Conservation (phyloP, 1,140 invertebrate genomes). For the Heterodera carotae region DNA sequence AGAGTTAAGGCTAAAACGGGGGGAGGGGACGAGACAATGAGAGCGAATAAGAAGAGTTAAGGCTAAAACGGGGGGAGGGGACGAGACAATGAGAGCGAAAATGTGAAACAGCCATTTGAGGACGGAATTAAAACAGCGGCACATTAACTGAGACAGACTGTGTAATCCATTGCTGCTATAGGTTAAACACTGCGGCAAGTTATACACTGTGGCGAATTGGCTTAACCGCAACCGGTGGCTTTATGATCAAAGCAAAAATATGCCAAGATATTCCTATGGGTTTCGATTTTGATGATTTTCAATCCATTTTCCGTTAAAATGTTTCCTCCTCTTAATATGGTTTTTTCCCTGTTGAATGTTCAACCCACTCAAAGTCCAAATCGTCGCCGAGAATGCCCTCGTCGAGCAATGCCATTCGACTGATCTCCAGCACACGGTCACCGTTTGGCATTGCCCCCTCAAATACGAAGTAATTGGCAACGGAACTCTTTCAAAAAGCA, state of each 20-base stretch:
- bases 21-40: neutral
- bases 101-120: no score
- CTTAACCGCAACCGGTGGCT: no score
- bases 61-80: slow-evolving; percentile 23
- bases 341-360: neutral
- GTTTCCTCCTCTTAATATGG: neutral
- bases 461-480: slow-evolving; percentile 55
- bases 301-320: neutral
- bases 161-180: no score
- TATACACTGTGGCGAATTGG: no score
- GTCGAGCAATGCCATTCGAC: slow-evolving; percentile 50
- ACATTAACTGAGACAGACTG: no score
- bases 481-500: neutral
- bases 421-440: slow-evolving; percentile 54
- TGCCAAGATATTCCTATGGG: no score
- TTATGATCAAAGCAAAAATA: no score
- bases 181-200: no score
- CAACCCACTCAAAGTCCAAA: slow-evolving; percentile 57
- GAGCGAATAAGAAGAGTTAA: neutral
- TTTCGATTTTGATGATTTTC: no score
- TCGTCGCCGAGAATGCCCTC: slow-evolving; percentile 58
- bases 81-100: neutral
- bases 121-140: no score
- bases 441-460: slow-evolving; percentile 56
- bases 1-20: slow-evolving; percentile 27